Evolutionary conservation across 2,113 vertebrate genomes (phyloP), one percentile per base, ranked within the genome.

Genomic region (Sander lucioperca): DNA sequence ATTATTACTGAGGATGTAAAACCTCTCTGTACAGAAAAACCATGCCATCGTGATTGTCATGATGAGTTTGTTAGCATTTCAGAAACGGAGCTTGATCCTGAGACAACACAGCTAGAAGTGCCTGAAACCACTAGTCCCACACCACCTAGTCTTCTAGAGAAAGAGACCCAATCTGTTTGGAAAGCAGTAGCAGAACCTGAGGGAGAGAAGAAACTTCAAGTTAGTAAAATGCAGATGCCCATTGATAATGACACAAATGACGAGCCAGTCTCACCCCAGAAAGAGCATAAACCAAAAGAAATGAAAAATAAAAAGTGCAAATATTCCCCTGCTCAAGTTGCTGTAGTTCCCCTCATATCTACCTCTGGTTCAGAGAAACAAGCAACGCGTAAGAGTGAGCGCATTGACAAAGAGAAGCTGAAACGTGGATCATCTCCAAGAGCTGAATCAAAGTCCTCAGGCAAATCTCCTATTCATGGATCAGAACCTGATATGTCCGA

Each of bases 381-480:
- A 0, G 97, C 96, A 70, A 99, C 97, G 0, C 96, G 98, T 54
- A 99, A 99, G 89, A 99, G 98, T 0, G 97, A 99, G 85, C 96
- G 98, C 53, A 99, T 99, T 76, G 98, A 99, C 91, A 96, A 96
- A 74, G 98, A 99, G 67, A 99, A 98, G 53, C 94, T 97, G 0
- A 99, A 97, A 89, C 94, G 98, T 51, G 97, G 97, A 0, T 96
- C 83, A 18, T 99, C 98, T 43, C 98, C 98, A 45, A 97, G 98
- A 63, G 97, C 96, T 45, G 98, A 99, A 59, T 93, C 93, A 0
- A 97, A 96, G 84, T 96, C 96, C 0, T 93, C 96, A 59, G 94
- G 95, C 65, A 99, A 98, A 92, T 98, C 97, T 61, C 97, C 97
- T 0, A 96, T 96, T 85, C 95, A 97, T 56, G 95, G 94, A 2